phyloP scores from a whole-genome alignment of 2,797 vertebrate species.

The Brachyrhaphis roseni region DNA sequence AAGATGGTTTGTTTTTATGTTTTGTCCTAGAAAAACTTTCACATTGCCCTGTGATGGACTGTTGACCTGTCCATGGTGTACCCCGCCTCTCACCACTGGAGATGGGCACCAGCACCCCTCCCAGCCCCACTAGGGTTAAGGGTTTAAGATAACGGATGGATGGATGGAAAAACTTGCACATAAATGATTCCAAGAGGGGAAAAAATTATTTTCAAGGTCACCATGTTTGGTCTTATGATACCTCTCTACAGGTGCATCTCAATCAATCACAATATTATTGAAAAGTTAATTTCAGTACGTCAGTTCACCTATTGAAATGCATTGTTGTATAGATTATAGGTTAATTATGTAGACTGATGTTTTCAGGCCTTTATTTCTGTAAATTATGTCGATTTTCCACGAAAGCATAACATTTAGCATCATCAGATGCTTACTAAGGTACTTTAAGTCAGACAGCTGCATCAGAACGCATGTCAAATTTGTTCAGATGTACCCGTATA shows the following conservation, averaged over 20 bases:
- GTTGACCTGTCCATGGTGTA: no score
- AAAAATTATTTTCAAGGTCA: neutral
- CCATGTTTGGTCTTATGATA: neutral
- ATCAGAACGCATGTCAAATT: neutral
- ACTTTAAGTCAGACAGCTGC: neutral
- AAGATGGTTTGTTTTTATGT: neutral
- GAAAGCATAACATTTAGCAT: neutral
- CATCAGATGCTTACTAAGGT: neutral
- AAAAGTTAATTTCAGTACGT: neutral
- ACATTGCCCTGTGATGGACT: no score
- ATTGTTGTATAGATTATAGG: neutral
- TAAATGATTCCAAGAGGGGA: neutral
- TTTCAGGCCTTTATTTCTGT: neutral
- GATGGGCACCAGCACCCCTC: no score
- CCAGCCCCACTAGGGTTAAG: no score
- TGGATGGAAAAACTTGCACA: neutral
- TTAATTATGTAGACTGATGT: neutral
- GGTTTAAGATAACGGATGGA: no score
- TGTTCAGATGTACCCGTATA: neutral
- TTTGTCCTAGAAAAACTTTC: neutral
- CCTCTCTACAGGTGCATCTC: neutral
- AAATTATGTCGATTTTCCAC: neutral
- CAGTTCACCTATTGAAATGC: neutral
- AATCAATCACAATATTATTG: neutral
- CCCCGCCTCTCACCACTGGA: no score